Evolutionary conservation across 1,140 invertebrate genomes (phyloP).

Genomic region (Drosophila tsacasi): DNA sequence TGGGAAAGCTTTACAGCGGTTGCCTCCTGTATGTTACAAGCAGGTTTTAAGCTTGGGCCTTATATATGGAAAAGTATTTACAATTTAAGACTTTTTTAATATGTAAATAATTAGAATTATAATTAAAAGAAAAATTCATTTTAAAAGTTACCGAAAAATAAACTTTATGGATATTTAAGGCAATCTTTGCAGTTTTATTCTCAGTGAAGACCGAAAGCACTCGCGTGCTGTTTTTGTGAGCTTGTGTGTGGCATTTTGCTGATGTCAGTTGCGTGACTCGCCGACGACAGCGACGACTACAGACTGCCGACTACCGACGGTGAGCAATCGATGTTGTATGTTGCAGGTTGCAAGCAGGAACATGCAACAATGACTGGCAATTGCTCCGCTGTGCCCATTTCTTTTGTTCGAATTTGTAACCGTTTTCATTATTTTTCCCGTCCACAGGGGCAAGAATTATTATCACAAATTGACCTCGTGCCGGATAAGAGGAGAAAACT

Average conservation of each 20-base stretch:
- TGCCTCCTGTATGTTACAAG: background rate
- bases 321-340: slow-evolving; percentile 39
- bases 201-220: slow-evolving; percentile 14
- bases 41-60: accelerated
- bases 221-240: slow-evolving; percentile 19
- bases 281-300: slow-evolving; percentile 1
- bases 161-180: too few relatives aligned
- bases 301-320: background rate
- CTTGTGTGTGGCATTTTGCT: slow-evolving; percentile 41
- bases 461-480: slow-evolving; percentile 71
- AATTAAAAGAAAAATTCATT: too few relatives aligned
- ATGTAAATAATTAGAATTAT: background rate
- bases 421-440: slow-evolving; percentile 33
- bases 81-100: accelerated
- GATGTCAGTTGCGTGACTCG: slow-evolving; percentile 39
- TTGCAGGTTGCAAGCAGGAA: slow-evolving; percentile 27
- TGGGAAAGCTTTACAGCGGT: background rate
- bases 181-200: background rate
- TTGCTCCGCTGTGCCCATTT: slow-evolving; percentile 40
- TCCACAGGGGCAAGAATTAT: slow-evolving; percentile 44
- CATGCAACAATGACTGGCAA: slow-evolving; percentile 59
- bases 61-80: background rate
- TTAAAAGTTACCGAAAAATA: too few relatives aligned
- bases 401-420: slow-evolving; percentile 37
- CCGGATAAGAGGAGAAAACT: slow-evolving; percentile 34